Evolutionary conservation across 2,113 vertebrate genomes (phyloP).

Genomic region (Tragelaphus scriptus): DNA sequence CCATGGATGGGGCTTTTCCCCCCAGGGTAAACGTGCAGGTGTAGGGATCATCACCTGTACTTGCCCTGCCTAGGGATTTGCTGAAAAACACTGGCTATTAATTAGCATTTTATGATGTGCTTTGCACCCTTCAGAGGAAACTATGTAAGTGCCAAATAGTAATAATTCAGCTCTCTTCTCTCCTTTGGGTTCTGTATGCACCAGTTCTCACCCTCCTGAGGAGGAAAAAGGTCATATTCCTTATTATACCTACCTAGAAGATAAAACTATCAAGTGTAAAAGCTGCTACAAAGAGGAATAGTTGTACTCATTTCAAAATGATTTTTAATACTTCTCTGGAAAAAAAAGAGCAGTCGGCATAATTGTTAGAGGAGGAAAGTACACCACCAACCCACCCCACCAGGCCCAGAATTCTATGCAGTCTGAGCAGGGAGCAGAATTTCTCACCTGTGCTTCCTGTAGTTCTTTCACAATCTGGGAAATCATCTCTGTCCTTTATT

Average conservation of each 20-base stretch:
- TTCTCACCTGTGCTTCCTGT: not conserved
- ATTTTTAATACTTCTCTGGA: not conserved
- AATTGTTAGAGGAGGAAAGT: not conserved
- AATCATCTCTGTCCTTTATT: not conserved
- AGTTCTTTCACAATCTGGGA: not conserved
- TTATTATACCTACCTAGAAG: not conserved
- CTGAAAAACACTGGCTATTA: slow-evolving; percentile 42
- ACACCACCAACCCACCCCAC: not conserved
- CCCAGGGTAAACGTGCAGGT: not conserved
- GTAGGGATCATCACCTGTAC: not conserved
- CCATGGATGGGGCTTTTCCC: not conserved
- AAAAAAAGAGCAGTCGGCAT: not conserved
- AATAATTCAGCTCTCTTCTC: not conserved
- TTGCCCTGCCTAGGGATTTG: not conserved
- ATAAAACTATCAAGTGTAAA: slow-evolving; percentile 3
- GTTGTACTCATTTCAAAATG: not conserved
- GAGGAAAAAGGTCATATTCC: not conserved
- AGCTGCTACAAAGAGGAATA: not conserved
- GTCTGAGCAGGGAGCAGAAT: not conserved
- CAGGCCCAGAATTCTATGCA: not conserved
- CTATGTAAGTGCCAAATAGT: not conserved
- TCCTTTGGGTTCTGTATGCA: slow-evolving; percentile 9
- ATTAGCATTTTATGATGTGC: slow-evolving; percentile 48
- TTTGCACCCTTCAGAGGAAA: slow-evolving; percentile 30
- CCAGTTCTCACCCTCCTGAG: not conserved